Percentiles rank a stretch among this genome's conserved stretches.
These are phyloP conservation scores for Mythimna impura DNA, from an alignment of 2,888 invertebrate species.

Conservation along the genomic window DNA sequence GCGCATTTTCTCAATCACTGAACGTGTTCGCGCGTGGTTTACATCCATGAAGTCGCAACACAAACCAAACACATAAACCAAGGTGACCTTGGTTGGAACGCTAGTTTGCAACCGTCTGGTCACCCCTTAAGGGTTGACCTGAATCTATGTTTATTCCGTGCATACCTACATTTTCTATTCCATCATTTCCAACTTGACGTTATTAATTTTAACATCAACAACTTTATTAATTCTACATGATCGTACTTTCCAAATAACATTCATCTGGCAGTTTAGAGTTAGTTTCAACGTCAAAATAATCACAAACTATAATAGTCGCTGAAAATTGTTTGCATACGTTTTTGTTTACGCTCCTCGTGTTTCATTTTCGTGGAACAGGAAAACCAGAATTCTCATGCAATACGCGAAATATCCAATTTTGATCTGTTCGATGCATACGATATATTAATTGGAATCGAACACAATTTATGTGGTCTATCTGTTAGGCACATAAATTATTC, in stretches of 20 bases:
- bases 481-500: neutral
- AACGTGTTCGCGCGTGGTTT: no score
- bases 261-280: constrained; percentile 5
- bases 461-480: neutral
- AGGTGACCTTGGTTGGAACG: no score
- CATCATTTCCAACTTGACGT: neutral
- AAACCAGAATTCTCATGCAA: neutral
- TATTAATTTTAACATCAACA: constrained; percentile 7
- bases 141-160: neutral
- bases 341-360: constrained; percentile 18
- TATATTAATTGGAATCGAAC: neutral
- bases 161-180: neutral
- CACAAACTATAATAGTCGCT: neutral
- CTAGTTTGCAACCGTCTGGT: no score
- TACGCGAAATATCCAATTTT: constrained; percentile 16
- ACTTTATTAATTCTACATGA: constrained; percentile 4
- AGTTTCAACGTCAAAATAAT: neutral
- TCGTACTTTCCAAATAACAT: neutral
- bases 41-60: no score
- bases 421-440: neutral
- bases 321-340: constrained; percentile 9
- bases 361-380: constrained; percentile 4
- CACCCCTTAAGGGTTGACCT: neutral
- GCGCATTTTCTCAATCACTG: no score
- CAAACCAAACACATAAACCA: no score